Evolutionary conservation across 1,140 invertebrate genomes (phyloP), one percentile per base, ranked within the genome.

Genomic region (Chironomus tepperi): DNA sequence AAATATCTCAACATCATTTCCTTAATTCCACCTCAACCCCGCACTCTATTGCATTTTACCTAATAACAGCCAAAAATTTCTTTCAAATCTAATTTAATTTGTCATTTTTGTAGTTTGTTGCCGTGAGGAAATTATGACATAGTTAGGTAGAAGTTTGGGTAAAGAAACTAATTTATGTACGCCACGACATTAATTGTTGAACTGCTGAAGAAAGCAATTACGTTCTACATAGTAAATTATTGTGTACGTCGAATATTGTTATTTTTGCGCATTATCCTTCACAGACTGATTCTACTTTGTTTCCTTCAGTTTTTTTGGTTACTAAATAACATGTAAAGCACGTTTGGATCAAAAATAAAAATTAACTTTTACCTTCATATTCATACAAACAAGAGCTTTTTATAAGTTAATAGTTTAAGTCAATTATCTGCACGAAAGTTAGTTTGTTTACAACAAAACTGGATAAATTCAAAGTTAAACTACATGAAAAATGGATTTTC

Each of bases 161-260:
- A 57, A 57, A 57, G 12, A 57, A 57, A n/a, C n/a, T 57, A 57
- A 57, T 57, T 12, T 57, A n/a, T 57, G 8, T 57, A n/a, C 15
- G 47, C 47, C 47, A 57, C 47, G n/a, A 57, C 47, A 57, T n/a
- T n/a, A 57, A 57, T 57, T 57, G 47, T 15, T 57, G n/a, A 57
- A n/a, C 47, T n/a, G n/a, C 24, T 34, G 24, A 34, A 34, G 24
- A 34, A 34, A 34, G 24, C 24, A 34, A 34, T 34, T 34, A 34
- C 24, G 24, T 2, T 34, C 47, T 57, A 57, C 12, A 57, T 15
- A 57, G 47, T 12, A 57, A 57, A 57, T n/a, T 47, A 47, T 57
- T n/a, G 47, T n/a, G 47, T 57, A 57, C 12, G 12, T 57, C 47
- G 47, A 5, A 57, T 57, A 5, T 57, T 57, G n/a, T 57, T n/a